These are phyloP conservation scores for Wiebesia pumilae DNA, from an alignment of 1,140 invertebrate species.

Conservation along the genomic window DNA sequence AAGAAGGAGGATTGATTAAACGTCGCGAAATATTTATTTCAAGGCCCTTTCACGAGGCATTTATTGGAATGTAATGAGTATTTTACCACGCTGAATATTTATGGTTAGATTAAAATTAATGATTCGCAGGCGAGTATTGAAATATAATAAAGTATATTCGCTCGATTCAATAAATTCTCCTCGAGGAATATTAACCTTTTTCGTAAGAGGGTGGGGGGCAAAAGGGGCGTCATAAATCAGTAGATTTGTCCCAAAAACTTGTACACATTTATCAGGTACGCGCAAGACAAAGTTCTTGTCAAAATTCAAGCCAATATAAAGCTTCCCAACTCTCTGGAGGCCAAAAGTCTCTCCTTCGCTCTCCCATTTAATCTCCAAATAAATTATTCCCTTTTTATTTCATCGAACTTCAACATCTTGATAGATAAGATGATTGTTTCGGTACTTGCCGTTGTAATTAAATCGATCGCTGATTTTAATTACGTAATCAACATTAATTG, in stretches of 20 bases:
- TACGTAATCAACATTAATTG: background rate
- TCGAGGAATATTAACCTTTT: background rate
- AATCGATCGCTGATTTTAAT: background rate
- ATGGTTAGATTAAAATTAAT: slow-evolving; percentile 20
- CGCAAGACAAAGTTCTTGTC: slow-evolving; percentile 19
- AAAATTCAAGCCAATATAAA: slow-evolving; percentile 5
- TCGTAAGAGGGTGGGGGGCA: background rate
- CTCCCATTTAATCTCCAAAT: background rate
- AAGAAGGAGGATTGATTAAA: background rate
- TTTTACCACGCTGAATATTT: slow-evolving; percentile 12
- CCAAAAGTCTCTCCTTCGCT: background rate
- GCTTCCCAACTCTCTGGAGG: background rate
- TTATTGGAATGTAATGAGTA: background rate
- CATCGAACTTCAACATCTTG: background rate
- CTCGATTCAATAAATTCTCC: background rate
- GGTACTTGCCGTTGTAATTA: background rate
- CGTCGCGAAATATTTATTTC: background rate
- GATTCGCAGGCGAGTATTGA: background rate
- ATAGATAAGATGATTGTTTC: background rate
- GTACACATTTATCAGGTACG: slow-evolving; percentile 13
- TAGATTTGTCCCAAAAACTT: slow-evolving; percentile 25
- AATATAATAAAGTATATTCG: slow-evolving; percentile 21
- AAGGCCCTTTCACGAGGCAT: background rate
- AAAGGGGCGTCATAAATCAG: background rate
- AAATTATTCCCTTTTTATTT: background rate